Conservation (phyloP, 2,888 invertebrate species). For the Limnephilus rhombicus region DNA sequence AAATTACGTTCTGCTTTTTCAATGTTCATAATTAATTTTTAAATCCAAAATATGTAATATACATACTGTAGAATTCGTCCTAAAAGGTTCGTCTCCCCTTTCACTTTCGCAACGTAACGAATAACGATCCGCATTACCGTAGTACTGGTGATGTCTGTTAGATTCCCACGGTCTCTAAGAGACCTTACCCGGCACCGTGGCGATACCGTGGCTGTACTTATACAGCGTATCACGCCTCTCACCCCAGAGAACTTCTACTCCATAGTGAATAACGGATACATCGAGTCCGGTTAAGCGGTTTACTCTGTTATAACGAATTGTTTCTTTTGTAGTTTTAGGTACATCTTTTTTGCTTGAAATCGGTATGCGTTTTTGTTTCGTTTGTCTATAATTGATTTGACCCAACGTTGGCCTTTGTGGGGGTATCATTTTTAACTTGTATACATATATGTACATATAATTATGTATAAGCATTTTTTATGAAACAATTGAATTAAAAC, state of each 20-base stretch:
- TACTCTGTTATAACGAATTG: neutral
- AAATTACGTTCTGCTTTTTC: neutral
- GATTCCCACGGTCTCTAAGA: slow-evolving; percentile 12
- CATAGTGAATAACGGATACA: neutral
- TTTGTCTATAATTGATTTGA: too few species aligned
- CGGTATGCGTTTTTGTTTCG: too few species aligned
- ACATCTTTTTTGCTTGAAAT: neutral
- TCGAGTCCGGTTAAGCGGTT: neutral
- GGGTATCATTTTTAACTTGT: too few species aligned
- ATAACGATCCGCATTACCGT: slow-evolving; percentile 13
- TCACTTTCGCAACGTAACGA: slow-evolving; percentile 17
- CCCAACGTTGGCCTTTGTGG: too few species aligned
- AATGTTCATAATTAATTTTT: too few species aligned
- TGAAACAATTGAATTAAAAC: too few species aligned
- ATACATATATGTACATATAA: too few species aligned
- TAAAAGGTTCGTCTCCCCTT: slow-evolving; percentile 20
- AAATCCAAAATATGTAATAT: too few species aligned
- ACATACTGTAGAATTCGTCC: neutral
- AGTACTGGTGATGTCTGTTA: neutral
- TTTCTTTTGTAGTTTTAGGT: neutral
- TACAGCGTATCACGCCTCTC: neutral
- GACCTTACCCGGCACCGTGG: slow-evolving; percentile 2
- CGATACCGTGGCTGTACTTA: neutral
- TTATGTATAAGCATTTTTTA: too few species aligned
- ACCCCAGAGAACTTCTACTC: neutral